phyloP scores from a whole-genome alignment of 2,797 vertebrate genomes.

The Poecile montanus region DNA sequence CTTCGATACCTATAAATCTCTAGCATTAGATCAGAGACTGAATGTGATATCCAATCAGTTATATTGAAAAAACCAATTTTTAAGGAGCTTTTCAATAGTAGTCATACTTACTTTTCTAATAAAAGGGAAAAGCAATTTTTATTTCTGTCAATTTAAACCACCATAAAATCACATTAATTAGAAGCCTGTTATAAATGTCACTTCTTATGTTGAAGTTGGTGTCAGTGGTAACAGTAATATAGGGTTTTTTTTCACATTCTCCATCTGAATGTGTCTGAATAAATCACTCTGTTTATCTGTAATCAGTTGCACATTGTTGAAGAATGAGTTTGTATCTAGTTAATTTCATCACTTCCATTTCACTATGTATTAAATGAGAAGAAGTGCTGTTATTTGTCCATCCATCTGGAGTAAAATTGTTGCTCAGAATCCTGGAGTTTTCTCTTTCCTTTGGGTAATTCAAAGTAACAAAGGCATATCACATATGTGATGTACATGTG shows the following conservation, averaged over 20 bases:
- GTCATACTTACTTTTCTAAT: not conserved
- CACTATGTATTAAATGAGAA: not conserved
- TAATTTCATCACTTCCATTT: not conserved
- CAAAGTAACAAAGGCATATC: not conserved
- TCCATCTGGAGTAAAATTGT: not conserved
- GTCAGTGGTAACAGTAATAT: not conserved
- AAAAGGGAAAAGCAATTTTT: not conserved
- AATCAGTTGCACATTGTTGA: constrained; percentile 3
- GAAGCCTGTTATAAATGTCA: not conserved
- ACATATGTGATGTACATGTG: not conserved
- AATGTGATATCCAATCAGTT: not conserved
- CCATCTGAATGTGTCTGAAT: not conserved
- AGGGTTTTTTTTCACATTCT: not conserved
- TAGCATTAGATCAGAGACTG: not conserved
- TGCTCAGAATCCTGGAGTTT: not conserved
- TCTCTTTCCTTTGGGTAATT: not conserved
- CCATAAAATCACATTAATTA: constrained; percentile 9
- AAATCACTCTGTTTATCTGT: not conserved
- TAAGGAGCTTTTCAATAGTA: not conserved
- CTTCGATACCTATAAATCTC: not conserved
- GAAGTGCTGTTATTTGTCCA: not conserved
- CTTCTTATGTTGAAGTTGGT: not conserved
- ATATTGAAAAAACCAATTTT: not conserved
- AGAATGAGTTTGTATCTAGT: not conserved
- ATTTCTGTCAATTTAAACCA: not conserved